Conservation (phyloP, 2,797 vertebrate genomes). For the Staurois parvus region DNA sequence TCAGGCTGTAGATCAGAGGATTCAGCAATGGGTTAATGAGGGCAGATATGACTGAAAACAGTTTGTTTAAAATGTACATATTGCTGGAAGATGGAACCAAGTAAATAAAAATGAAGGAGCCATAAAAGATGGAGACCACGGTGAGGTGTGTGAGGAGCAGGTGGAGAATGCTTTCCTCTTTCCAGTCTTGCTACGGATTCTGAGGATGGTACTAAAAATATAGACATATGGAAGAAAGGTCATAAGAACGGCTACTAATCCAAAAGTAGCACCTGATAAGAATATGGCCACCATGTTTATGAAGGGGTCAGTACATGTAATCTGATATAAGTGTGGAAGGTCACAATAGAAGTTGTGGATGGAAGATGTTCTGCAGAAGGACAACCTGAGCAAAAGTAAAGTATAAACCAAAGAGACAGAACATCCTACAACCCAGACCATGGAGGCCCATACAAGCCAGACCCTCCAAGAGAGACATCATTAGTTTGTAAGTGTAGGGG, state of each 20-base stretch:
- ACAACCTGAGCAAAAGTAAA: background rate
- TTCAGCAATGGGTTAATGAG: slow-evolving; percentile 43
- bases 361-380: slow-evolving; percentile 22
- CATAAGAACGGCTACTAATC: background rate
- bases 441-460: background rate
- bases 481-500: no score
- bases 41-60: slow-evolving; percentile 22
- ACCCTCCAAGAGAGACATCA: slow-evolving; percentile 14
- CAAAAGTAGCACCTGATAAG: background rate
- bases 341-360: slow-evolving; percentile 51
- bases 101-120: slow-evolving; percentile 19
- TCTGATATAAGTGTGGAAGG: slow-evolving; percentile 25
- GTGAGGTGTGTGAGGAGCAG: slow-evolving; percentile 41
- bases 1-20: slow-evolving; percentile 41
- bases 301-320: slow-evolving; percentile 19
- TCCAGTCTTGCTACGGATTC: background rate
- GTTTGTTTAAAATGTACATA: background rate
- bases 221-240: slow-evolving; percentile 36
- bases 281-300: slow-evolving; percentile 6
- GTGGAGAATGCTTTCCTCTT: slow-evolving; percentile 45
- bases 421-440: background rate
- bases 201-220: slow-evolving; percentile 16
- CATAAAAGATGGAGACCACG: slow-evolving; percentile 32
- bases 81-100: slow-evolving; percentile 6
- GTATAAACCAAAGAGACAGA: background rate